Evolutionary conservation across 1,140 invertebrate genomes (phyloP), one percentile per base, ranked within the genome.

Genomic region (Vanessa atalanta): DNA sequence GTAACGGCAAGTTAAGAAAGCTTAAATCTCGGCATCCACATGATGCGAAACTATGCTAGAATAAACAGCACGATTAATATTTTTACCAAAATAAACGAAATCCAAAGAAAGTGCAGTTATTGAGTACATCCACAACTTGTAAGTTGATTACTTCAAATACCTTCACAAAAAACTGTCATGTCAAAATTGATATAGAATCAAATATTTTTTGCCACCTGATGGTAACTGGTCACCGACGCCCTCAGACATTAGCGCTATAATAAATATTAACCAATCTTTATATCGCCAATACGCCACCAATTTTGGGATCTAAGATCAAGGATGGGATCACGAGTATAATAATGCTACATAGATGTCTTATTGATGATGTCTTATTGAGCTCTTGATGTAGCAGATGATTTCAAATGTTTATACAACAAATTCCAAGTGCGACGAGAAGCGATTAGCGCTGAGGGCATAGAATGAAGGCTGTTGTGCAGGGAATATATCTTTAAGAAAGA

Each of bases 401-500:
- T 50, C 48, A 50, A 50, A 53, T n/a, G 51, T 53, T 53, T 53
- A 53, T 53, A 53, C 14, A 16, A 16, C n/a, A 83, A 83, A 79
- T 64, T 71, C 60, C 50, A 55, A 53, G 60, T 71, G 83, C 82
- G 83, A 84, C 80, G 83, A 76, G 77, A 82, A 88, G 83, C 85
- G 88, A 87, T 90, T 89, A 88, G 77, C 83, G 81, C 79, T 78
- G 79, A 81, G 78, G 80, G 82, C 77, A 74, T 72, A 74, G 67
- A 82, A 81, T 75, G 82, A 81, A 87, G 82, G 79, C 77, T 83
- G 79, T 82, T 84, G 79, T 79, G 73, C 78, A 79, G 80, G 83
- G 85, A 85, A 89, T 91, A 90, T 89, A 89, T 92, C 88, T 90
- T 91, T 89, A 89, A 90, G 89, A 90, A 90, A 91, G 88, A 91